These are phyloP conservation scores for Phrynocephalus guinanensis DNA, from an alignment of 2,797 vertebrate species.

Conservation along the genomic window DNA sequence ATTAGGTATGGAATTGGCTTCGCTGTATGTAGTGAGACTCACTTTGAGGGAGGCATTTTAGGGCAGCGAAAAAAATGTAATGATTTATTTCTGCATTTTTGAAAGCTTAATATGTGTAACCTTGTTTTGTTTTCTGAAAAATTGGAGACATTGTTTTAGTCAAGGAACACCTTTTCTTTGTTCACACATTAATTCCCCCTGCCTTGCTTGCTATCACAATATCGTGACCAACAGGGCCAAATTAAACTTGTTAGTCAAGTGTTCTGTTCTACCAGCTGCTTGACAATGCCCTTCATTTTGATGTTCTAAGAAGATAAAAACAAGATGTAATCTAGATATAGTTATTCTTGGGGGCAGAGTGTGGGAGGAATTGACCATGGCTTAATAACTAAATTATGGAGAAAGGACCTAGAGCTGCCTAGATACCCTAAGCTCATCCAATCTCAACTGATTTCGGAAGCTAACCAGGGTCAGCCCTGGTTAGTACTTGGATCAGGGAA, in stretches of 20 bases:
- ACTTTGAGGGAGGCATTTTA: background rate
- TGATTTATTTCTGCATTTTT: background rate
- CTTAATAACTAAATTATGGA: too few species aligned
- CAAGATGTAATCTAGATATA: background rate
- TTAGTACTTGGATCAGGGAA: too few species aligned
- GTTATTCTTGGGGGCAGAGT: background rate
- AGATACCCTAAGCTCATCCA: too few species aligned
- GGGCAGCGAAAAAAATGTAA: conserved; percentile 10
- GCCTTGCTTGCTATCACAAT: background rate
- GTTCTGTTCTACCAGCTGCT: background rate
- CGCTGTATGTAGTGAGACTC: background rate
- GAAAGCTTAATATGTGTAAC: conserved; percentile 6
- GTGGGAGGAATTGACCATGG: too few species aligned
- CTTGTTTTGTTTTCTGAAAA: background rate
- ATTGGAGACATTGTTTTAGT: conserved; percentile 17
- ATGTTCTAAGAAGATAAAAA: background rate
- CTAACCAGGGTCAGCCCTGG: too few species aligned
- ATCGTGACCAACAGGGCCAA: background rate
- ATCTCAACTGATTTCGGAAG: too few species aligned
- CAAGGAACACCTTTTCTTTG: conserved; percentile 9
- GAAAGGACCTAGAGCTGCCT: too few species aligned
- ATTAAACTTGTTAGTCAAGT: background rate
- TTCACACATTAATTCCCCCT: background rate
- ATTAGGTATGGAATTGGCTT: conserved; percentile 28
- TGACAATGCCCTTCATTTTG: background rate